phyloP scores from a whole-genome alignment of 2,888 invertebrate genomes.

The Auanema sp. region DNA sequence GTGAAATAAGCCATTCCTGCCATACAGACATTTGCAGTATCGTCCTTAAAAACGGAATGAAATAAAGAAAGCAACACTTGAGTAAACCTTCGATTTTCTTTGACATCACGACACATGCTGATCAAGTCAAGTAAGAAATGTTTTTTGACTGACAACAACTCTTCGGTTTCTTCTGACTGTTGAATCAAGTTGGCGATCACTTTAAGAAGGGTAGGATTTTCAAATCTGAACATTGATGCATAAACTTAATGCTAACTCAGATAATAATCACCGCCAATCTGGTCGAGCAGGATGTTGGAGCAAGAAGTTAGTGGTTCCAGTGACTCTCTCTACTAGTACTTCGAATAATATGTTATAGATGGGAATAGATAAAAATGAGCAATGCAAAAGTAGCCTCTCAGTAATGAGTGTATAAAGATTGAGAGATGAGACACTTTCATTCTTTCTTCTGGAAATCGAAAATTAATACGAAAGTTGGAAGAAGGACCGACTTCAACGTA shows the following conservation, averaged over 20 bases:
- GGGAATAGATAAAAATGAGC: conserved; percentile 85
- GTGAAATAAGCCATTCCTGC: conserved; percentile 95
- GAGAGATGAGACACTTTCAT: conserved; percentile 97
- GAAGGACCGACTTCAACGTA: conserved; percentile 83
- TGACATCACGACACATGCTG: conserved; percentile 90
- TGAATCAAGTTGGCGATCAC: conserved; percentile 94
- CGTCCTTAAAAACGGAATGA: conserved; percentile 73
- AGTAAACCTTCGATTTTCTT: conserved; percentile 79
- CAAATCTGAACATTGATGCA: conserved; percentile 66
- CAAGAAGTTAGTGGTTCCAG: conserved; percentile 88
- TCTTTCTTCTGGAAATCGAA: conserved; percentile 79
- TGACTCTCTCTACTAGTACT: conserved; percentile 86
- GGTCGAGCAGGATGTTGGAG: conserved; percentile 75
- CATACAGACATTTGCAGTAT: conserved; percentile 99
- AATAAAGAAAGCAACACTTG: conserved; percentile 2
- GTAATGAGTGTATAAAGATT: conserved; percentile 95
- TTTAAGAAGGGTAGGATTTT: conserved; percentile 86
- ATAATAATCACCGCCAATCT: conserved; percentile 73
- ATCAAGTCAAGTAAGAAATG: conserved; percentile 97
- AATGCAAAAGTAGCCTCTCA: conserved; percentile 84
- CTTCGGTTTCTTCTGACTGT: conserved; percentile 91
- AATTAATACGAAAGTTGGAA: background rate
- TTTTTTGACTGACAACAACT: conserved; percentile 85
- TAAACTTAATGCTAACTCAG: conserved; percentile 71
- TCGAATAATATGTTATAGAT: conserved; percentile 98